Base-by-base conservation (phyloP, 2,888 invertebrate species). In the Sesia bembeciformis region DNA sequence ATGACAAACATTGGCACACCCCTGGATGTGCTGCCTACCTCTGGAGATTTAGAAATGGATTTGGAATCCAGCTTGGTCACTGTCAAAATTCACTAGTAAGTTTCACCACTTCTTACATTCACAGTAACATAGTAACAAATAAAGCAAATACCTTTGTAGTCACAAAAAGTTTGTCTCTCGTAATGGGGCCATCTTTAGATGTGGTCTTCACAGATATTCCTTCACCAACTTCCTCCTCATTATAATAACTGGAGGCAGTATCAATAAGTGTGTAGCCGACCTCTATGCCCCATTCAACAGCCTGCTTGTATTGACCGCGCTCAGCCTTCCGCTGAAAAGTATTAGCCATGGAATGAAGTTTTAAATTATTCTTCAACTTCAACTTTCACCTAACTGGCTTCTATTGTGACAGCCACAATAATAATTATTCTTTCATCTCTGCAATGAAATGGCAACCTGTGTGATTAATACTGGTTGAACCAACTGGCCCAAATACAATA, bases 191-290 rank as follows among this genome's bases (percentile, higher is more conserved):
- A 50, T 84, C 74, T 39, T 83, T 75, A 23, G 23, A 23, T 23
- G 23, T 23, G 3, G 91, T 90, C 63, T 89, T 89, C 40, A 82
- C 83, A 23, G 68, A 66, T 4, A 91, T 84, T 0, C 72, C 91
- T 57, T 77, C 71, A 0, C 91, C 91, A 0, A 91, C 81, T 65
- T 90, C 89, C 41, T 73, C 76, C 60, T 91, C 91, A 61, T 91
- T 91, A 6, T 73, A 65, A 59, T 91, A 91, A 43, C 67, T 67
- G 3, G 81, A 66, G 4, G 91, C 91, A 0, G 91, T 91, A 60
- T 91, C 91, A 52, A 91, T 90, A 60, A 90, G 90, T 8, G 87
- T 75, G 63, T 91, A 91, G 0, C 91, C 91, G 2, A 70, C 64
- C 5, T 87, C 84, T 54, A 91, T 83, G 0, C 76, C 91, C 65